phyloP scores from a whole-genome alignment of 1,140 invertebrate genomes.

The Drosophila bocki region DNA sequence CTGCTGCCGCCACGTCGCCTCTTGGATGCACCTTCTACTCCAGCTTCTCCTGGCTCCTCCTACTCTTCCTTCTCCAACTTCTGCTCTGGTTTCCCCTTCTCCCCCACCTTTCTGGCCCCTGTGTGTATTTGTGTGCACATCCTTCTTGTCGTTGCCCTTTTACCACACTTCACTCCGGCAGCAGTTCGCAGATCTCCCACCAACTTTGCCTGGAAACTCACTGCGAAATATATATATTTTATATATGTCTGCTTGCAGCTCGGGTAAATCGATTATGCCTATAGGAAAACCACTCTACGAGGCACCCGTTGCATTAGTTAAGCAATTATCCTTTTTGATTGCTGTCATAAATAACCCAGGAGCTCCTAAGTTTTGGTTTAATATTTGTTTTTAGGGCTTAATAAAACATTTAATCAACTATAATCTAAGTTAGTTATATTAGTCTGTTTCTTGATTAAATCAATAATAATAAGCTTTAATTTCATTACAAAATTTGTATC shows the following conservation, averaged over 20 bases:
- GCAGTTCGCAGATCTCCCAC: constrained; percentile 38
- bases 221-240: constrained; percentile 22
- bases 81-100: constrained; percentile 12
- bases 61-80: neutral
- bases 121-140: constrained; percentile 26
- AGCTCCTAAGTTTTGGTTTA: neutral
- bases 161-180: constrained; percentile 55
- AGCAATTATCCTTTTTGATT: constrained; percentile 24
- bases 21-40: constrained; percentile 30
- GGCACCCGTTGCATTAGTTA: constrained; percentile 27
- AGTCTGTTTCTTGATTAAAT: neutral
- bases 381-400: neutral
- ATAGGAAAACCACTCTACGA: constrained; percentile 17
- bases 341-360: constrained; percentile 2
- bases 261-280: constrained; percentile 38
- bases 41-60: neutral
- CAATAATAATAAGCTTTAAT: neutral
- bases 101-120: constrained; percentile 26
- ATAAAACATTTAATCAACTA: neutral
- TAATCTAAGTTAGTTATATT: neutral
- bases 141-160: constrained; percentile 68
- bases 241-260: constrained; percentile 14
- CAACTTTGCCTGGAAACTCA: constrained; percentile 41
- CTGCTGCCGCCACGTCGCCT: constrained; percentile 47
- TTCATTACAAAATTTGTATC: neutral